Base-by-base conservation (phyloP, 2,888 invertebrate genomes). In the Alviniconcha strummeri region DNA sequence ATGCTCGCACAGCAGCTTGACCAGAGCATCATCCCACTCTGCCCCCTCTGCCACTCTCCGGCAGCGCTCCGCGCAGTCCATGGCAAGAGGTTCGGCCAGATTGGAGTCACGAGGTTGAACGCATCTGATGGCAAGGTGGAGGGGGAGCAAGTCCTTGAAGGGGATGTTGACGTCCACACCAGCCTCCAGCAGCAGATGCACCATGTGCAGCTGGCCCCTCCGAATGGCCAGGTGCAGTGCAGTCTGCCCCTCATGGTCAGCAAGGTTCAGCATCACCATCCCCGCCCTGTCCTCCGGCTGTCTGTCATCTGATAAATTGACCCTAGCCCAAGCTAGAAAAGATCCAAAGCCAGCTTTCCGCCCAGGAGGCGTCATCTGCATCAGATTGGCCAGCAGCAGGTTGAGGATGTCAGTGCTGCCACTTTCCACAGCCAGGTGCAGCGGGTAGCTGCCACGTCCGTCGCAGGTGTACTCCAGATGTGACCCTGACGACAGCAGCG, bases 401-500 rank as follows among this genome's bases (percentile, higher is more conserved):
- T 11, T 54, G 6, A 13, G n/a, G 56, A 13, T 52, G 9, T 57
- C 52, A 6, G 52, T 56, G 56, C 52, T 52, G 52, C 78, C 78
- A 4, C 11, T 67, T 19, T 75, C 11, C n/a, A 82, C 74, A 3
- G 82, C 82, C 57, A 74, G 0, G 36, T 82, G 75, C 64, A 82
- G 64, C 0, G 82, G 82, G 52, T 72, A 74, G 17, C 52, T 81
- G 36, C 81, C 81, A 19, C 57, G 11, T 56, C 9, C 15, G n/a
- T 81, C 60, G 6, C 15, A 89, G 9, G 89, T 86, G 19, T 90
- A 57, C 4, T 19, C n/a, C 15, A 52, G 13, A 5, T 11, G 13
- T 13, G 9, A 19, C 54, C 17, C 57, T 55, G 6, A 4, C 4
- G 19, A 55, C n/a, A 17, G 85, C 3, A 89, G 77, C 67, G 71